Percentiles rank a stretch among this genome's conserved stretches.
Conservation (phyloP, 1,140 invertebrate genomes). For the Drosophila truncata region DNA sequence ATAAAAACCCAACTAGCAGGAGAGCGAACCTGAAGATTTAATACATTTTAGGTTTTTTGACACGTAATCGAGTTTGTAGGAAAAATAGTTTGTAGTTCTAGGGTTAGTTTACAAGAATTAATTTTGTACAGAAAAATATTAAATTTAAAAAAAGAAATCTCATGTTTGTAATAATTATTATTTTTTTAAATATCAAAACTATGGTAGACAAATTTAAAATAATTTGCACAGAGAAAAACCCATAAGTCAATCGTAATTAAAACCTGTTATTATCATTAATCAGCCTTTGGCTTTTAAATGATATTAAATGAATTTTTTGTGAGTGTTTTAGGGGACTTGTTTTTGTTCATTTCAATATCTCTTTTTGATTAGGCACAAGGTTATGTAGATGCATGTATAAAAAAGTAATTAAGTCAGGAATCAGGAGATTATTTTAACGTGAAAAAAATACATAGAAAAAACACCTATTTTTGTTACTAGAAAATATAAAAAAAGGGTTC, state of each 20-base stretch:
- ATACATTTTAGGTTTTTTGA: not conserved
- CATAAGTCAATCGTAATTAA: not conserved
- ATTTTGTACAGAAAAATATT: not conserved
- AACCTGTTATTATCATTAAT: constrained; percentile 6
- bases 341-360: not conserved
- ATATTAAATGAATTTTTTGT: not conserved
- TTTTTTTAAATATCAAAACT: not conserved
- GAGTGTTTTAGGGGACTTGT: not conserved
- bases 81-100: not conserved
- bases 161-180: not conserved
- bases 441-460: too few species aligned
- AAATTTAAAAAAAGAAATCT: too few species aligned
- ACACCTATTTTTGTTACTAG: too few species aligned
- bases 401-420: not conserved
- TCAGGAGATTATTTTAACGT: not conserved
- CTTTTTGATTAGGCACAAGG: not conserved
- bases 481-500: too few species aligned
- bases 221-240: not conserved
- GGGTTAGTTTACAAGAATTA: not conserved
- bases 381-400: not conserved
- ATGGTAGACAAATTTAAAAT: not conserved
- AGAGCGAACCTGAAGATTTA: not conserved
- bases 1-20: constrained; percentile 4
- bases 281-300: not conserved
- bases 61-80: not conserved